Conservation (phyloP, 2,113 vertebrate species). For the Neodontobutis hainanensis region DNA sequence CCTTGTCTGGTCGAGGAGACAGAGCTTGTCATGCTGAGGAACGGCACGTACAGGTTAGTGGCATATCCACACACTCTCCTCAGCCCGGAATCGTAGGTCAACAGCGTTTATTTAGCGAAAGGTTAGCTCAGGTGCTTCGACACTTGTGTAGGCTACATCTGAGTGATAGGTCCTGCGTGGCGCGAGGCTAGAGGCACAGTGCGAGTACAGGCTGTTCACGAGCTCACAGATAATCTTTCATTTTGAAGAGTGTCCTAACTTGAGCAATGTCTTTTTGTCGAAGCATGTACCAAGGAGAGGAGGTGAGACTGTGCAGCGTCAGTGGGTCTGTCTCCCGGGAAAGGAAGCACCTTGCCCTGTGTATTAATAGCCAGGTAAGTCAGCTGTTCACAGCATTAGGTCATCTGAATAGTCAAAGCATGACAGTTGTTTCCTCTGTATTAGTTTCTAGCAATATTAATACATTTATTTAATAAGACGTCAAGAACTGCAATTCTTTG, state of each 20-base stretch:
- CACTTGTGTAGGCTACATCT: neutral
- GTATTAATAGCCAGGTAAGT: conserved; percentile 77
- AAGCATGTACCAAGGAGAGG: conserved; percentile 69
- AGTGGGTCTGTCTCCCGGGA: conserved; percentile 59
- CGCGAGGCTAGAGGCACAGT: conserved; percentile 16
- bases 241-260: conserved; percentile 57
- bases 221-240: neutral
- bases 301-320: conserved; percentile 71
- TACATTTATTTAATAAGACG: too few species aligned
- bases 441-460: too few species aligned
- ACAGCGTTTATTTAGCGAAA: neutral
- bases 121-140: neutral
- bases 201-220: conserved; percentile 9
- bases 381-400: neutral
- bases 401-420: neutral
- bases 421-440: too few species aligned
- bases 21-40: conserved; percentile 72
- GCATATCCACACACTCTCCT: conserved; percentile 6
- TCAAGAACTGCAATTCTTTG: conserved; percentile 33
- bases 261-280: conserved; percentile 68
- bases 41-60: conserved; percentile 75
- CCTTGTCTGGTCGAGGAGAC: conserved; percentile 47
- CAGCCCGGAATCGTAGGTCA: neutral
- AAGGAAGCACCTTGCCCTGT: conserved; percentile 76
- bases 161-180: conserved; percentile 3